Base-by-base conservation (phyloP, 2,797 vertebrate species). In the Mycteria americana region DNA sequence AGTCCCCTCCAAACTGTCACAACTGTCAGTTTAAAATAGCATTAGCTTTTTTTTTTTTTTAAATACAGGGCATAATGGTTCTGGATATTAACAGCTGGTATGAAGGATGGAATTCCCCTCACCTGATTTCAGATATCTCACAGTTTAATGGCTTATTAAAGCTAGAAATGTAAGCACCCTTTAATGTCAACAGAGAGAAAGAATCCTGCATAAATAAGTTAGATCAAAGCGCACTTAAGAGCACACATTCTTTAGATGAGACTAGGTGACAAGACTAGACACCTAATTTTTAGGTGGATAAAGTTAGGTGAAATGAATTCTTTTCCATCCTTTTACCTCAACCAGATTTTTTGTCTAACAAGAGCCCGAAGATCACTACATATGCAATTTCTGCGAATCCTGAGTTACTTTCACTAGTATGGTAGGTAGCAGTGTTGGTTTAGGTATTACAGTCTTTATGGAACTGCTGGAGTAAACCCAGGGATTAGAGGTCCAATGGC, bases 61-160 rank as follows among this genome's bases (percentile, higher is more conserved):
- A 11, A 23, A 54, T 39, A 24, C 7, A 45, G 4, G 10, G 1
- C 1, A 2, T 22, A 60, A 11, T 0, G 0, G 11, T n/a, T 78
- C 25, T 69, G n/a, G 10, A 27, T 74, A 78, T 63, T 74, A 53
- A 45, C 15, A 75, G 35, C 8, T 57, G 11, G 31, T 46, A 75
- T 31, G 13, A 89, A 74, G 10, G 31, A 67, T 48, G 12, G 57
- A 72, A 56, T 76, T 63, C 3, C 31, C 9, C 2, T 60, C 31
- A 53, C 18, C 12, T 0, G 0, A 2, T 54, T 86, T 83, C 80
- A 91, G 33, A 7, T 37, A 21, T 45, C 64, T 91, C 77, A 53
- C 22, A 39, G 16, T 67, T 78, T 81, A 75, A 57, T 18, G 28
- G 19, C 16, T 69, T 37, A 19, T 54, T 64, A 62, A 76, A 88